Base-by-base conservation (phyloP, 2,888 invertebrate species). In the Catocala nupta region DNA sequence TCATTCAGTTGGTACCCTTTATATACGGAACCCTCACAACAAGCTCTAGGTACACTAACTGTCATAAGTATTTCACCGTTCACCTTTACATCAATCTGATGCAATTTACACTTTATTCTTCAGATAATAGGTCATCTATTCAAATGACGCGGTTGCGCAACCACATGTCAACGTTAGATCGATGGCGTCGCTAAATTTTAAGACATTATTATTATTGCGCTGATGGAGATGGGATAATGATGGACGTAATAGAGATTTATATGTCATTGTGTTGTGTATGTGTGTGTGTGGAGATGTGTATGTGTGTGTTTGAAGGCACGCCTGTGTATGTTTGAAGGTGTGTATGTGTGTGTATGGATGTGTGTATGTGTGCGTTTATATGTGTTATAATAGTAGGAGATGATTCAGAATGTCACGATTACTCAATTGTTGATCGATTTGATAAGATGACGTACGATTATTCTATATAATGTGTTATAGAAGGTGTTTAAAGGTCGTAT, bases 71-170 rank as follows among this genome's bases (percentile, higher is more conserved):
- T 16, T 34, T 34, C 34, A 51, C 36, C 36, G 7, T 51, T 36
- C 51, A 51, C 36, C 11, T 50, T 33, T 16, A n/a, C 34, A 11
- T 7, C 33, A 6, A 36, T 34, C 25, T 33, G 48, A 9, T 9
- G 52, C 33, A 63, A 61, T 61, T 70, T 54, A 1, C 50, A 61
- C 71, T 66, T 9, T 66, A 52, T 33, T 0, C 16, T 45, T 39
- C 2, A 36, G 11, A 10, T 3, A 0, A 61, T 51, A 70, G 59
- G 59, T 53, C 59, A 63, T 61, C 45, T 58, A 59, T 56, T 66
- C 9, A 45, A 47, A 52, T 53, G 47, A 36, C 12, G 1, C 11
- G 9, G 50, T 72, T 70, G 55, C 51, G 55, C 59, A 60, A 74
- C 16, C 11, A 33, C 44, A 54, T 54, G 52, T 54, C 44, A 54